Conservation (phyloP, 2,113 vertebrate genomes). For the Mobula hypostoma region DNA sequence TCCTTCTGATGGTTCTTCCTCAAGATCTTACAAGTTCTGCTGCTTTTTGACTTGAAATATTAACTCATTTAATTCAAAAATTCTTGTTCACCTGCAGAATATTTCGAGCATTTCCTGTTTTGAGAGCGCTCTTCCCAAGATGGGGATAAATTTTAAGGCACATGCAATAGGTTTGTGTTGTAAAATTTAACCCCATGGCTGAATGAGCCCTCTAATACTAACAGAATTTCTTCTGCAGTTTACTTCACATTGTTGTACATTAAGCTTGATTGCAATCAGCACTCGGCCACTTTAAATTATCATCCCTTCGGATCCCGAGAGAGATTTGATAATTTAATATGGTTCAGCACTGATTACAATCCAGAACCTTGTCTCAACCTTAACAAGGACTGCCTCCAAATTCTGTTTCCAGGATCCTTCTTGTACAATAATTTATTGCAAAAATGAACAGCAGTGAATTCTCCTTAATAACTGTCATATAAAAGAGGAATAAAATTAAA, state of each 20-base stretch:
- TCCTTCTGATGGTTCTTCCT: neutral
- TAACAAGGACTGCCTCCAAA: neutral
- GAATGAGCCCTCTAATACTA: neutral
- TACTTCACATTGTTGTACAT: neutral
- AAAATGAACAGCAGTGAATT: constrained; percentile 24
- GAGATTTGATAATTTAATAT: constrained; percentile 12
- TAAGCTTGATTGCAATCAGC: neutral
- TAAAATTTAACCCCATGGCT: neutral
- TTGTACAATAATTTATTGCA: neutral
- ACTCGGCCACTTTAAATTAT: neutral
- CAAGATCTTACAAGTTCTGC: neutral
- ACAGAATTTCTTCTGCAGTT: neutral
- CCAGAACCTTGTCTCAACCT: neutral
- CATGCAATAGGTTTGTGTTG: neutral
- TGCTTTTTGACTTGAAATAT: too few species aligned
- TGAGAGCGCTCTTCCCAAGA: too few species aligned
- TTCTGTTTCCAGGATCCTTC: neutral
- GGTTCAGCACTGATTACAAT: constrained; percentile 12
- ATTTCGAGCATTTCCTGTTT: too few species aligned
- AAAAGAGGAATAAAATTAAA: neutral
- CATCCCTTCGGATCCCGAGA: too few species aligned
- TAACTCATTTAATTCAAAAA: too few species aligned
- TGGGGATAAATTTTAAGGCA: too few species aligned
- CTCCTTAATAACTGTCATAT: neutral
- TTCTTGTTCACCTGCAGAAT: too few species aligned